Evolutionary conservation across 1,140 invertebrate genomes (phyloP), one percentile per base, ranked within the genome.

Genomic region (Neotoxoptera formosana): DNA sequence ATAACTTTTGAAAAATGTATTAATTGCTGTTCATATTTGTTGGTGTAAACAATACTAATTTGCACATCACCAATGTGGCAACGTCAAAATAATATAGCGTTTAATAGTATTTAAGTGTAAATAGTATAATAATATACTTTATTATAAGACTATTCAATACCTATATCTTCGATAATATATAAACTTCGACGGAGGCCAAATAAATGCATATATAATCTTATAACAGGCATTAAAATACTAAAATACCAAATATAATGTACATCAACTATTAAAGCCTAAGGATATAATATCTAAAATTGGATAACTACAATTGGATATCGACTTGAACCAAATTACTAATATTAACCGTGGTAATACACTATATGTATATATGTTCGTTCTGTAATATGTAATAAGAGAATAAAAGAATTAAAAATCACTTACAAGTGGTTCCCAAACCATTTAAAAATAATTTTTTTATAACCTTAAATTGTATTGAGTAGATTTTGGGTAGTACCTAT

Each of bases 121-220:
- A 48, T 41, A 48, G 47, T 53, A 76, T 76, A 76, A 76, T 76
- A 76, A 6, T n/a, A n/a, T 76, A 76, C 30, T 76, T 17, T 76
- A 67, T 14, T 76, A 17, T 76, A 53, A 23, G 30, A 14, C n/a
- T 34, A 76, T 17, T 76, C 51, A 23, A 23, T 53, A 53, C 51
- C 51, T 7, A 53, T 56, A 60, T 76, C 60, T n/a, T n/a, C 60
- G 9, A 67, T 67, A 76, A 17, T 76, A n/a, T n/a, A 76, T 34
- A n/a, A 76, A 76, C 14, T n/a, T n/a, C 30, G 60, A n/a, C 1
- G 60, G 60, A 76, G n/a, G n/a, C 30, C 60, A n/a, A n/a, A 76
- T 76, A 76, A 76, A 76, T 76, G 60, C 60, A 17, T 76, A 67
- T 67, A n/a, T 76, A 76, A 76, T 76, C 60, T 76, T 76, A 34